Evolutionary conservation across 2,888 invertebrate species (phyloP), one percentile per base, ranked within the genome.

Genomic region (Calameuta idolon): DNA sequence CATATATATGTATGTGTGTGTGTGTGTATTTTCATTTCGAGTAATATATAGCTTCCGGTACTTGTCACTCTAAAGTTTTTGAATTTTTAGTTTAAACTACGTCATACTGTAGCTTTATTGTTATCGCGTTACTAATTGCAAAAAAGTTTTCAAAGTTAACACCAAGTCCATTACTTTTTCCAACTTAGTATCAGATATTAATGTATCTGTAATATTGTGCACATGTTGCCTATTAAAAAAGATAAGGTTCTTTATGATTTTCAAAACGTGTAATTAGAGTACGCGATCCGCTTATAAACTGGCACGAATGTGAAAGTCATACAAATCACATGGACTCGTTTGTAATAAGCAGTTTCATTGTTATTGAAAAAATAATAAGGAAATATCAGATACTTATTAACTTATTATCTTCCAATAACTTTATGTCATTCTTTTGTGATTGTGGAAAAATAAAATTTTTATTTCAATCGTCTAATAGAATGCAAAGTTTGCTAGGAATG

Each of bases 11-110:
- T 69, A 34, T 34, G 74, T 1, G 33, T 15, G 23, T n/a, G 4
- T 74, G 0, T 73, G 11, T 23, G n/a, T 23, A n/a, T 34, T 15
- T 74, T 12, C 71, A 71, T 71, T 71, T 71, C 71, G 9, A 71
- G 31, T 12, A 33, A 71, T 71, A 71, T 31, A 71, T 71, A 31
- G 71, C 31, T 71, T 31, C 23, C 33, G 33, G 0, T 4, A 34
- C 23, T n/a, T 34, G 5, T 34, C 11, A 34, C 11, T 74, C 11
- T 35, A 77, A 85, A 84, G 84, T 85, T 87, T 86, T 88, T 87
- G 85, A 88, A 88, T 88, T 87, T 88, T 85, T 83, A 81, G 82
- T 81, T 76, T 68, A 75, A 23, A 55, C 9, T 23, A 55, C 23
- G 23, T 23, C 9, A 1, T 55, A 23, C 55, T 55, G 23, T 23